Conservation (phyloP, 2,888 invertebrate species). For the Palloptera scutellata region DNA sequence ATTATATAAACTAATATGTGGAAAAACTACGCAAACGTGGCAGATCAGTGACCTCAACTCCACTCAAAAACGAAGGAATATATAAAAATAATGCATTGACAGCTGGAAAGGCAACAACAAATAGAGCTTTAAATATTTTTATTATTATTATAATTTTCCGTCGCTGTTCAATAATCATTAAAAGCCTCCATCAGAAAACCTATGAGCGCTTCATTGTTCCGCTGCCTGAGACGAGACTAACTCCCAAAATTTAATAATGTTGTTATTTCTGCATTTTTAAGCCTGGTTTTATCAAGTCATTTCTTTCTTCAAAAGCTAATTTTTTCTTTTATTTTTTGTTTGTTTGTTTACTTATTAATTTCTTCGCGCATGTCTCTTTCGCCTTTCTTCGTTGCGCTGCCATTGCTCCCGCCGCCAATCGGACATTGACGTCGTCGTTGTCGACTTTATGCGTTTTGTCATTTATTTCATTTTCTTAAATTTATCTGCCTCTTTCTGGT, state of each 20-base stretch:
- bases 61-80: slow-evolving; percentile 3
- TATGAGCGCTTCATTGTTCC: not conserved
- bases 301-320: slow-evolving; percentile 5
- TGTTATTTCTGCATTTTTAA: not conserved
- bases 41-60: not conserved
- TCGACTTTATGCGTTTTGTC: slow-evolving; percentile 17
- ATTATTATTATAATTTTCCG: not conserved
- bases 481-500: not conserved
- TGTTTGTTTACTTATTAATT: slow-evolving; percentile 18
- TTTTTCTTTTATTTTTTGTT: not conserved
- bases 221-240: too few species aligned
- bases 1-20: slow-evolving; percentile 7
- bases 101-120: slow-evolving; percentile 15
- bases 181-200: not conserved
- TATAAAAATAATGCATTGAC: not conserved
- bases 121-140: not conserved
- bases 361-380: slow-evolving; percentile 13
- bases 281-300: slow-evolving; percentile 12
- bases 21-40: slow-evolving; percentile 6
- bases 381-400: slow-evolving; percentile 29
- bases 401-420: slow-evolving; percentile 32
- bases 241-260: too few species aligned
- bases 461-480: slow-evolving; percentile 3
- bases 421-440: slow-evolving; percentile 40
- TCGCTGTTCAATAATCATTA: not conserved